Base-by-base conservation (phyloP, 2,888 invertebrate genomes). In the Aplocera efformata region DNA sequence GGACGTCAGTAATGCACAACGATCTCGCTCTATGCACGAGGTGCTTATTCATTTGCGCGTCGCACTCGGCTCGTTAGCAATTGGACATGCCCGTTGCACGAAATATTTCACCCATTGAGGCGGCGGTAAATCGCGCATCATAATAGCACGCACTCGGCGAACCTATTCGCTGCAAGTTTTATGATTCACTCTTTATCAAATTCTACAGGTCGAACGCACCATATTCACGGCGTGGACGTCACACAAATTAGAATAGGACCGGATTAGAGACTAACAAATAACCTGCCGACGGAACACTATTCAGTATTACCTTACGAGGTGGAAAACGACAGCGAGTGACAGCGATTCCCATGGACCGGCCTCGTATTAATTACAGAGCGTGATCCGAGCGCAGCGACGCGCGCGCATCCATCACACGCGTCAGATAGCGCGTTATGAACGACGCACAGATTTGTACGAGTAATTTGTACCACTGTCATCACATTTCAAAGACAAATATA, bases 401-500 rank as follows among this genome's bases (percentile, higher is more conserved):
- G 47, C 59, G 72, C 69, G 71, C 84, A 86, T 85, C 85, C 79
- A 85, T 86, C 85, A 86, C 79, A 45, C 56, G 69, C 66, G 69
- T 72, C 69, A 84, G 85, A 86, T 85, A 85, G 75, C 78, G 72
- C 78, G 72, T 79, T 85, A 85, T 79, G 84, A 79, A 83, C 81
- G 79, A 81, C 80, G 70, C 72, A 80, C 80, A 83, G 84, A 85
- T 88, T 85, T 86, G 88, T 88, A 80, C 63, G 77, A 79, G 81
- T 88, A 85, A 88, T 88, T 88, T 88, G 88, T 88, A 88, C 82
- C 78, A 83, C 84, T 88, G 88, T 88, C 88, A 88, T 88, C 88
- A 86, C 86, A 86, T 86, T 86, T 88, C 84, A 86, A 88, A 88
- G 88, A 88, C 88, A 88, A 88, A 86, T 84, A 86, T 86, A 88